phyloP scores from a whole-genome alignment of 1,140 invertebrate genomes.

The Drosophila trapezifrons region DNA sequence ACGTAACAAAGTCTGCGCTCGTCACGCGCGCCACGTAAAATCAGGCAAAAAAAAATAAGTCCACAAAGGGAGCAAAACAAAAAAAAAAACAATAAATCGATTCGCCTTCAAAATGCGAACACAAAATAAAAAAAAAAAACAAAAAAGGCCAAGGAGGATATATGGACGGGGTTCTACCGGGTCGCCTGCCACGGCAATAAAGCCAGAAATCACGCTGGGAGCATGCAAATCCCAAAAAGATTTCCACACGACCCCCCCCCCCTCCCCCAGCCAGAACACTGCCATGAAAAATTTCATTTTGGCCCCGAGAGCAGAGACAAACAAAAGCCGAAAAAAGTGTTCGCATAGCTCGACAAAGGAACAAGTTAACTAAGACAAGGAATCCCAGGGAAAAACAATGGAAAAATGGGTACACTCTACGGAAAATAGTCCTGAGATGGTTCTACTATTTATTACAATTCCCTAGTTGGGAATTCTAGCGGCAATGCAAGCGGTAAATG shows the following conservation, averaged over 20 bases:
- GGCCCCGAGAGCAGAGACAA: constrained; percentile 36
- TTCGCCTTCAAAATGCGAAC: constrained; percentile 40
- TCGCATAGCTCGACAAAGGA: constrained; percentile 31
- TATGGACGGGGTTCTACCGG: constrained; percentile 16
- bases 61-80: background rate
- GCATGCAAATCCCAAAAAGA: constrained; percentile 69
- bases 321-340: constrained; percentile 33
- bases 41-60: constrained; percentile 10
- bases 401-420: constrained; percentile 6
- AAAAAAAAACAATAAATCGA: constrained; percentile 67
- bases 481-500: too few relatives aligned
- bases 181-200: constrained; percentile 44
- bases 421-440: too few relatives aligned
- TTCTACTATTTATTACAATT: background rate
- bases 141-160: constrained; percentile 14
- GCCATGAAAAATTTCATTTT: constrained; percentile 53
- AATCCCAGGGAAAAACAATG: constrained; percentile 15
- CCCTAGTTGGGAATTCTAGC: background rate
- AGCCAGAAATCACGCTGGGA: constrained; percentile 69
- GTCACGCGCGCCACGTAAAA: constrained; percentile 48
- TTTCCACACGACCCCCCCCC: constrained; percentile 28
- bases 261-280: constrained; percentile 28
- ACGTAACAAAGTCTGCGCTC: constrained; percentile 45
- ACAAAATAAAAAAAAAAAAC: constrained; percentile 16
- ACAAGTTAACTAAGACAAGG: constrained; percentile 58